Conservation (phyloP, 2,797 vertebrate genomes). For the Siniperca undulata region DNA sequence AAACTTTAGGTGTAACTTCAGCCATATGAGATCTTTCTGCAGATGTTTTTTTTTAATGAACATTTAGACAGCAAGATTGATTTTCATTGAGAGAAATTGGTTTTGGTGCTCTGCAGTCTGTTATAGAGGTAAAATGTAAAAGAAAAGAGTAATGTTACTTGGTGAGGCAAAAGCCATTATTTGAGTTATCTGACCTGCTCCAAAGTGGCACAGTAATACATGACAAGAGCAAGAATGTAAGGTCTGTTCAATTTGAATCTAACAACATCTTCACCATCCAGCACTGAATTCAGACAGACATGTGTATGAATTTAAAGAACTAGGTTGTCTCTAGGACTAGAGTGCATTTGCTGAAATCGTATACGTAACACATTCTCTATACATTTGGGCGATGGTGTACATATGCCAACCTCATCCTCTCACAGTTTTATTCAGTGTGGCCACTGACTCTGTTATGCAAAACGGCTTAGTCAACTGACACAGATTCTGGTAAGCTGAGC, state of each 20-base stretch:
- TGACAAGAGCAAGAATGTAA: neutral
- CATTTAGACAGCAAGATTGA: neutral
- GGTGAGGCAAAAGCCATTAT: neutral
- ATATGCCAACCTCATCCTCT: slow-evolving; percentile 31
- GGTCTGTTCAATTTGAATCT: neutral
- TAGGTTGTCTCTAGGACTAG: neutral
- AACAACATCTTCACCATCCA: neutral
- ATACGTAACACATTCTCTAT: slow-evolving; percentile 6
- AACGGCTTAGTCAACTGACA: slow-evolving; percentile 77
- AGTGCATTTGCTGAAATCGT: neutral
- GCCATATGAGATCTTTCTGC: neutral
- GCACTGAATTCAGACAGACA: neutral
- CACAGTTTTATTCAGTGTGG: slow-evolving; percentile 39
- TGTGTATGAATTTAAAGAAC: neutral
- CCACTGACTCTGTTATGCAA: slow-evolving; percentile 67
- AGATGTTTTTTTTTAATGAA: neutral
- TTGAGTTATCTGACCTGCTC: neutral
- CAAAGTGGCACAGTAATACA: neutral
- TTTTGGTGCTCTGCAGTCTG: neutral
- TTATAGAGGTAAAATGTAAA: neutral
- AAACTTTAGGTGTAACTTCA: neutral
- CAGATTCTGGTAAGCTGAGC: slow-evolving; percentile 72
- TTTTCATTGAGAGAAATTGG: neutral
- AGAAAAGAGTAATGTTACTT: neutral
- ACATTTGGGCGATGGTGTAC: slow-evolving; percentile 26